These are phyloP conservation scores for Beaufortia kweichowensis DNA, from an alignment of 2,113 vertebrate genomes.

Conservation along the genomic window DNA sequence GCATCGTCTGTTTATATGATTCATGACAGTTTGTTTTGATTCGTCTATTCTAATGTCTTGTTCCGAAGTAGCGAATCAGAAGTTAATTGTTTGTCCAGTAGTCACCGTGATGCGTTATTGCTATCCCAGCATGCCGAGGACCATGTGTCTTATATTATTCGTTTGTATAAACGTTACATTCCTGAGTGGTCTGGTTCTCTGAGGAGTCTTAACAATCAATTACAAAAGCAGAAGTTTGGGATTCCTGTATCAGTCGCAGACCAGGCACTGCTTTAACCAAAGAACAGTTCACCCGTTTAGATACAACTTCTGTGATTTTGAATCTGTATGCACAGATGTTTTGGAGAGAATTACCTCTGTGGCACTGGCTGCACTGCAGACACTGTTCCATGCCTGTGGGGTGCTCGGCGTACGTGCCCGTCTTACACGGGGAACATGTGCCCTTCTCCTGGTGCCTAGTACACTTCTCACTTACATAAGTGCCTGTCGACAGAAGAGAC, in stretches of 20 bases:
- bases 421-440: slow-evolving; percentile 64
- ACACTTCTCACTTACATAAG: slow-evolving; percentile 69
- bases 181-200: slow-evolving; percentile 30
- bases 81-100: slow-evolving; percentile 27
- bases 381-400: slow-evolving; percentile 77
- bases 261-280: no score
- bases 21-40: neutral
- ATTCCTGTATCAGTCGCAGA: neutral
- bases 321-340: no score
- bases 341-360: slow-evolving; percentile 65
- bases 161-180: slow-evolving; percentile 37
- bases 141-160: slow-evolving; percentile 37
- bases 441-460: slow-evolving; percentile 62
- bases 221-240: slow-evolving; percentile 33
- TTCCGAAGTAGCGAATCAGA: neutral
- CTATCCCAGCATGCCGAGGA: slow-evolving; percentile 19
- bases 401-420: slow-evolving; percentile 75
- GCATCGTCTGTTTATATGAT: neutral
- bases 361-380: slow-evolving; percentile 74
- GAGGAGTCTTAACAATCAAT: slow-evolving; percentile 16
- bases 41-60: neutral
- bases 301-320: no score
- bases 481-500: slow-evolving; percentile 61
- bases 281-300: no score
- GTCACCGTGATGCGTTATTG: neutral